Percentiles rank a stretch among this genome's conserved stretches.
These are phyloP conservation scores for Dugesia japonica DNA, from an alignment of 2,888 invertebrate genomes.

Conservation along the genomic window DNA sequence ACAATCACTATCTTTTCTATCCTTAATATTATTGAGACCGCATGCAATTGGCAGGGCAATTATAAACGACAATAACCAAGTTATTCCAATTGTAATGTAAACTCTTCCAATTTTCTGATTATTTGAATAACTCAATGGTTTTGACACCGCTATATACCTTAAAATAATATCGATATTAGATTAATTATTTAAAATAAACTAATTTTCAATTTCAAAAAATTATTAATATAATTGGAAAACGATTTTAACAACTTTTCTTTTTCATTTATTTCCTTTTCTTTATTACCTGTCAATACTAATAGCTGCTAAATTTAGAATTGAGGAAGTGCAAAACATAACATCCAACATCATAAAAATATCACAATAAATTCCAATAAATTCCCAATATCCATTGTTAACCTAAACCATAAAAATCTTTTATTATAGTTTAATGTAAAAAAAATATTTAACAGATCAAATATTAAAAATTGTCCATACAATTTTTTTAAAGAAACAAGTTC, in stretches of 20 bases:
- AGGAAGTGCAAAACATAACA: slow-evolving; percentile 87
- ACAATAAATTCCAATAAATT: slow-evolving; percentile 54
- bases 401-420: background rate
- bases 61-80: slow-evolving; percentile 82
- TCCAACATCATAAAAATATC: slow-evolving; percentile 95
- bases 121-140: slow-evolving; percentile 93
- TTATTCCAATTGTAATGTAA: slow-evolving; percentile 77
- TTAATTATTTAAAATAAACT: too few relatives aligned
- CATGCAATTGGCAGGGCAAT: slow-evolving; percentile 88
- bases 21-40: slow-evolving; percentile 54
- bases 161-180: too few relatives aligned
- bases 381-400: slow-evolving; percentile 5
- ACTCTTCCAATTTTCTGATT: slow-evolving; percentile 75
- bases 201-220: too few relatives aligned
- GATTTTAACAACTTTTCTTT: too few relatives aligned
- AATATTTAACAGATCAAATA: too few relatives aligned
- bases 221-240: too few relatives aligned
- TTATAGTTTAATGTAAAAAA: too few relatives aligned
- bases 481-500: too few relatives aligned
- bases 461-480: too few relatives aligned
- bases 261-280: too few relatives aligned
- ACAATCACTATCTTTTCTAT: slow-evolving; percentile 52
- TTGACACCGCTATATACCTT: slow-evolving; percentile 94
- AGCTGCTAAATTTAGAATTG: slow-evolving; percentile 88
- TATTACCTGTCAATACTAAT: slow-evolving; percentile 89